Conservation (phyloP, 2,113 vertebrate species). For the Isichthys henryi region DNA sequence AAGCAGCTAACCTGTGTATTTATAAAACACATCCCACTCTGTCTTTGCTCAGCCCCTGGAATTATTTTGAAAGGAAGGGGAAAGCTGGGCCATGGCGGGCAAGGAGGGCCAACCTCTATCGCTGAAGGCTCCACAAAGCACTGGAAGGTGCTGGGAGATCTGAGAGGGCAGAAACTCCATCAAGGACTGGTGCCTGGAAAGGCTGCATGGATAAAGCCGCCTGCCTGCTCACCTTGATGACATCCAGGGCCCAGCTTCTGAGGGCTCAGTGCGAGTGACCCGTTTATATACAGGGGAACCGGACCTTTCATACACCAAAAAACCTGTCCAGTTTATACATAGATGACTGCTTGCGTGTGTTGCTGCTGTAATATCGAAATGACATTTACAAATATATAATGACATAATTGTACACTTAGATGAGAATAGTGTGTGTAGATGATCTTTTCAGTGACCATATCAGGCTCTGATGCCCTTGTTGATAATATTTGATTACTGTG, state of each 20-base stretch:
- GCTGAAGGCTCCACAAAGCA: not conserved
- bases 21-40: not conserved
- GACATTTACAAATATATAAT: not conserved
- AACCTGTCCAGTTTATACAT: not conserved
- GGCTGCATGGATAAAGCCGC: not conserved
- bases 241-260: not conserved
- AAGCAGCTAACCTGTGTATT: not conserved
- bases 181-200: not conserved
- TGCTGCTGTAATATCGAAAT: not conserved
- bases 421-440: not conserved
- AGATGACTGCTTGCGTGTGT: not conserved
- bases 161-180: not conserved
- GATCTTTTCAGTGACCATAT: not conserved
- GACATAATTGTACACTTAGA: not conserved
- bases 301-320: not conserved
- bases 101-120: not conserved
- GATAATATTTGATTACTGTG: not conserved
- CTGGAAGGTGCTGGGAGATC: not conserved
- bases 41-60: conserved; percentile 10
- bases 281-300: not conserved
- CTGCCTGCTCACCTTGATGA: not conserved
- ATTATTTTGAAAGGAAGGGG: not conserved
- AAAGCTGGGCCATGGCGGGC: not conserved
- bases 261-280: not conserved
- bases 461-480: not conserved